Percentiles rank a stretch among this genome's conserved stretches.
Evolutionary conservation across 2,113 vertebrate species (phyloP).

Genomic region (Delphinapterus leucas): DNA sequence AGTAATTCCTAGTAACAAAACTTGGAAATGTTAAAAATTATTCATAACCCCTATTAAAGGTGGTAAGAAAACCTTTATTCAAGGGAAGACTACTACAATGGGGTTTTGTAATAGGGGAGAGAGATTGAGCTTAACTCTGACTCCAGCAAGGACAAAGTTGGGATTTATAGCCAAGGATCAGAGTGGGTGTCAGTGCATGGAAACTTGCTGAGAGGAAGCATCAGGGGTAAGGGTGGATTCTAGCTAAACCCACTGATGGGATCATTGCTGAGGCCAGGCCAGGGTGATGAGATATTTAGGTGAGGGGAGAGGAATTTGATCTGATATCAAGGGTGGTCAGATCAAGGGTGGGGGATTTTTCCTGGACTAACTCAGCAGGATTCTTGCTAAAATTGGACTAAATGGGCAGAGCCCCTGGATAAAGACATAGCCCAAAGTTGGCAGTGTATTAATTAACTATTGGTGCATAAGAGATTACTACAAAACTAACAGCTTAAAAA

Average conservation of each 20-base stretch:
- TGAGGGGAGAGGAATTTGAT: not conserved
- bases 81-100: not conserved
- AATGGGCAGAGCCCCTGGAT: not conserved
- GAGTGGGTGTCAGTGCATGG: not conserved
- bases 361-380: not conserved
- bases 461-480: not conserved
- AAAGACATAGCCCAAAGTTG: not conserved
- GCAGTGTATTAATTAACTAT: not conserved
- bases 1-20: slow-evolving; percentile 9
- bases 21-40: slow-evolving; percentile 1
- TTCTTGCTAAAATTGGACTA: not conserved
- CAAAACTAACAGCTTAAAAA: not conserved
- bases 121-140: not conserved
- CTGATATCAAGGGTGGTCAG: not conserved
- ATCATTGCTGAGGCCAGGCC: not conserved
- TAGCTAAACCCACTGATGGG: not conserved
- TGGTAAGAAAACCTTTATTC: not conserved
- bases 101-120: not conserved
- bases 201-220: not conserved
- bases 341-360: not conserved
- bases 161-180: not conserved
- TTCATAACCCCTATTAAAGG: not conserved
- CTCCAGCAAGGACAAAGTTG: not conserved
- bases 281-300: not conserved
- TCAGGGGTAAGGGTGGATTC: not conserved